Evolutionary conservation across 2,888 invertebrate species (phyloP).

Genomic region (Tiliacea aurago): DNA sequence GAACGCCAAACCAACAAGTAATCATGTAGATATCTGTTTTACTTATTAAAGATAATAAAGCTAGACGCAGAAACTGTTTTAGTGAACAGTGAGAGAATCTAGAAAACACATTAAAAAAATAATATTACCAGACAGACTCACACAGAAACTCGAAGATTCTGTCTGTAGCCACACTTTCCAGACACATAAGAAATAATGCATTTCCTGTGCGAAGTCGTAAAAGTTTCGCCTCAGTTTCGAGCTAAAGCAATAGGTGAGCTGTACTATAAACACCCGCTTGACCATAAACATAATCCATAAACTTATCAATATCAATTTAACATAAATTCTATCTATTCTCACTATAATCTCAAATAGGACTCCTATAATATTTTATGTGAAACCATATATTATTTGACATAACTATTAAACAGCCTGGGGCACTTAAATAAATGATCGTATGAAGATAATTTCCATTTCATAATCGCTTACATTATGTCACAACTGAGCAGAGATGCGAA

Average conservation of each 20-base stretch:
- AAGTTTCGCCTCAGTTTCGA: slow-evolving; percentile 10
- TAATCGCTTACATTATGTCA: not conserved
- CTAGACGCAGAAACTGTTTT: no score
- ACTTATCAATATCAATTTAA: slow-evolving; percentile 30
- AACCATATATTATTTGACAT: slow-evolving; percentile 6
- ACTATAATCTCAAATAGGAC: slow-evolving; percentile 16
- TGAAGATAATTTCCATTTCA: not conserved
- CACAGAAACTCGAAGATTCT: not conserved
- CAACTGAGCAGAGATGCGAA: not conserved
- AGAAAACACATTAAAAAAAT: slow-evolving; percentile 2
- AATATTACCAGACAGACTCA: slow-evolving; percentile 4
- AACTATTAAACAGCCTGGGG: not conserved
- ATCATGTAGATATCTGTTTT: no score
- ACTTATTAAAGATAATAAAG: not conserved
- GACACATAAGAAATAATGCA: slow-evolving; percentile 27
- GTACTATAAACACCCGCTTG: slow-evolving; percentile 12
- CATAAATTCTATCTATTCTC: slow-evolving; percentile 21
- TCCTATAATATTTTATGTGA: slow-evolving; percentile 34
- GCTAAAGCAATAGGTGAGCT: not conserved
- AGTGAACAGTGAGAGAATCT: not conserved
- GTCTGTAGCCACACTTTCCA: not conserved
- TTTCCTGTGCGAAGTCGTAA: slow-evolving; percentile 7
- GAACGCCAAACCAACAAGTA: not conserved
- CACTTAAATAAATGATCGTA: slow-evolving; percentile 9
- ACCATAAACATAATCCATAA: slow-evolving; percentile 27